Evolutionary conservation across 2,797 vertebrate species (phyloP).

Genomic region (Falco berigora): DNA sequence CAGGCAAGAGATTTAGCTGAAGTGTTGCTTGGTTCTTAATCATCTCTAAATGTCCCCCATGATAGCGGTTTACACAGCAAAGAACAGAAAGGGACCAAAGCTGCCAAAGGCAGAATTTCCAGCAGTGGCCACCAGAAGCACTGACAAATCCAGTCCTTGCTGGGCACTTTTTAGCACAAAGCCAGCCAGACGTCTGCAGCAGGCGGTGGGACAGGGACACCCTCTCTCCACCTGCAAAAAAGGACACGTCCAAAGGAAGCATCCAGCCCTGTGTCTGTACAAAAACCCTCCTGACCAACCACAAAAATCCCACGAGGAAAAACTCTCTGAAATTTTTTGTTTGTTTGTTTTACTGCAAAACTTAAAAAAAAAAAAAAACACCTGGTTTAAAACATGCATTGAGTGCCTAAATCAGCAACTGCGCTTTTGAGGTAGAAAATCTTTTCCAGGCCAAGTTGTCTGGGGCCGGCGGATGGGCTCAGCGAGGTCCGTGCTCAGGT

Average conservation of each 20-base stretch:
- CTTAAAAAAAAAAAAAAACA: not conserved
- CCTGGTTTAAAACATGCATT: not conserved
- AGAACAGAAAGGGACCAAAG: not conserved
- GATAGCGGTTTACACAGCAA: not conserved
- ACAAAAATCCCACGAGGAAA: not conserved
- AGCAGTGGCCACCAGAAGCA: not conserved
- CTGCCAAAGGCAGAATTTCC: not conserved
- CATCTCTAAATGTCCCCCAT: not conserved
- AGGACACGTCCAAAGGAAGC: not conserved
- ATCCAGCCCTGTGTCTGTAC: not conserved
- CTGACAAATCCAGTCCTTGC: not conserved
- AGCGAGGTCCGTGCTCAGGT: accelerated
- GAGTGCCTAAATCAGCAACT: not conserved
- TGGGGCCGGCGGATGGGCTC: not conserved
- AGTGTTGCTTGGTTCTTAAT: not conserved
- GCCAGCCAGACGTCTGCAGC: not conserved
- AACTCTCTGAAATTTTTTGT: too few relatives aligned
- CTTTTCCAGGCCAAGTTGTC: not conserved
- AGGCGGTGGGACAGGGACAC: not conserved
- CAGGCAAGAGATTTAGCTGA: not conserved
- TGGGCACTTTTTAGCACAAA: not conserved
- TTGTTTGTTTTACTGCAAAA: not conserved
- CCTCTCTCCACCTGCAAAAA: not conserved
- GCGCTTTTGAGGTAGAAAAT: not conserved
- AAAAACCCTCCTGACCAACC: not conserved